Percentiles rank a stretch among this genome's conserved stretches.
Evolutionary conservation across 2,797 vertebrate species (phyloP).

Genomic region (Phalanger gymnotis): DNA sequence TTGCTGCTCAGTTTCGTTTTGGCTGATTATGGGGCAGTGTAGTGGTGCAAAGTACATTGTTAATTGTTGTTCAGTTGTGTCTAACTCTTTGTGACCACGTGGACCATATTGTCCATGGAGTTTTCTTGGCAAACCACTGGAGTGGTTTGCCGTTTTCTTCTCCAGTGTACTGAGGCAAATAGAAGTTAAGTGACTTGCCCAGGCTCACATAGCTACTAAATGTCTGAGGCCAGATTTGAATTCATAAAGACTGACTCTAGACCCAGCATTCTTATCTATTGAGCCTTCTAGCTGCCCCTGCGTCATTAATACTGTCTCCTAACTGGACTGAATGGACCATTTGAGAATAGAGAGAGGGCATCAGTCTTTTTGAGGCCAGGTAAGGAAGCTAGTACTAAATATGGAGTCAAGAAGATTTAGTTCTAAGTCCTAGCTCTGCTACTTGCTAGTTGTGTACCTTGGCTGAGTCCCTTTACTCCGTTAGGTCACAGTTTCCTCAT

Average conservation of each 20-base stretch:
- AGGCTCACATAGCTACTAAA: neutral
- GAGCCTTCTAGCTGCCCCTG: constrained; percentile 12
- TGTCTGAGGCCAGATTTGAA: neutral
- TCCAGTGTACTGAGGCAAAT: constrained; percentile 10
- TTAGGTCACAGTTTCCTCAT: neutral
- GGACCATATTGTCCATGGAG: neutral
- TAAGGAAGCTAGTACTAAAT: neutral
- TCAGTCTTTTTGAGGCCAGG: neutral
- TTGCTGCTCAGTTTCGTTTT: constrained; percentile 49
- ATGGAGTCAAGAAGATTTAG: neutral
- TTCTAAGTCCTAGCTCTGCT: neutral
- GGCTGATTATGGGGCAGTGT: neutral
- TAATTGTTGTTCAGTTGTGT: neutral
- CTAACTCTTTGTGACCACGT: neutral
- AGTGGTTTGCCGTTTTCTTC: neutral
- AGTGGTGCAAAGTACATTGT: neutral
- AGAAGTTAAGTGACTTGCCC: neutral
- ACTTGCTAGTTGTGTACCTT: neutral
- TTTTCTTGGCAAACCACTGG: neutral
- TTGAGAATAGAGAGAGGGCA: rapidly evolving
- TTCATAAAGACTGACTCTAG: neutral
- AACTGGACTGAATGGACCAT: rapidly evolving
- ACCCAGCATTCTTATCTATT: constrained; percentile 3
- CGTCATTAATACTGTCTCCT: constrained; percentile 16
- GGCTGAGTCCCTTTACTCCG: neutral